phyloP scores from a whole-genome alignment of 2,888 invertebrate genomes.

The Habroteleia sp. region DNA sequence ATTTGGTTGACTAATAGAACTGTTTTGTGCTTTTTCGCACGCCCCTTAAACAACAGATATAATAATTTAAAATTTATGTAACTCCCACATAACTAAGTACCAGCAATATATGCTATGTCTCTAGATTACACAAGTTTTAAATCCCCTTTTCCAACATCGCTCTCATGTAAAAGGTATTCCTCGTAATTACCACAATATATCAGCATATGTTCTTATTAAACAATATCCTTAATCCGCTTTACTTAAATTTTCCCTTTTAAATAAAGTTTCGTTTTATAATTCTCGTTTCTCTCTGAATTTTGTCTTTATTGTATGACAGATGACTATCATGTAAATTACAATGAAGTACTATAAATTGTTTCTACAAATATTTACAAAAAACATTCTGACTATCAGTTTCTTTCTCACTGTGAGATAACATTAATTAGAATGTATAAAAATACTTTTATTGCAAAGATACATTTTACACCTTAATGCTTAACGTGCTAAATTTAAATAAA shows the following conservation, averaged over 20 bases:
- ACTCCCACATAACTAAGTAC: slow-evolving; percentile 14
- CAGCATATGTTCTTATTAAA: slow-evolving; percentile 44
- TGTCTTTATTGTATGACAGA: too few relatives aligned
- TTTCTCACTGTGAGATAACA: too few relatives aligned
- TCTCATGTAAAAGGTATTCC: slow-evolving; percentile 29
- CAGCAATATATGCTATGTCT: slow-evolving; percentile 9
- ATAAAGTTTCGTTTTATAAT: slow-evolving; percentile 32
- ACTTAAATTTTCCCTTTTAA: slow-evolving; percentile 21
- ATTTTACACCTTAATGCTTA: too few relatives aligned
- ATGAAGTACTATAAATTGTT: neutral
- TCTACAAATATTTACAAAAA: too few relatives aligned
- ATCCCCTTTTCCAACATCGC: slow-evolving; percentile 24
- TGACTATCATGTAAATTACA: too few relatives aligned
- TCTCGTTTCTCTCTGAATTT: slow-evolving; percentile 11
- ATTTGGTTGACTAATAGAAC: too few relatives aligned
- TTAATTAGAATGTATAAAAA: too few relatives aligned
- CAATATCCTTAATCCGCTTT: slow-evolving; percentile 49
- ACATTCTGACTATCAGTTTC: too few relatives aligned
- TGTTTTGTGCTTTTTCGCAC: too few relatives aligned
- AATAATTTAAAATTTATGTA: slow-evolving; percentile 12
- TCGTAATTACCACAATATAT: slow-evolving; percentile 32
- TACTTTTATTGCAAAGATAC: too few relatives aligned
- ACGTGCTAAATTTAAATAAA: too few relatives aligned
- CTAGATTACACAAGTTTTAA: slow-evolving; percentile 30
- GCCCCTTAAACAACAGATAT: too few relatives aligned